Evolutionary conservation across 2,797 vertebrate species (phyloP), one percentile per base, ranked within the genome.

Genomic region (Fistularia tabacaria): DNA sequence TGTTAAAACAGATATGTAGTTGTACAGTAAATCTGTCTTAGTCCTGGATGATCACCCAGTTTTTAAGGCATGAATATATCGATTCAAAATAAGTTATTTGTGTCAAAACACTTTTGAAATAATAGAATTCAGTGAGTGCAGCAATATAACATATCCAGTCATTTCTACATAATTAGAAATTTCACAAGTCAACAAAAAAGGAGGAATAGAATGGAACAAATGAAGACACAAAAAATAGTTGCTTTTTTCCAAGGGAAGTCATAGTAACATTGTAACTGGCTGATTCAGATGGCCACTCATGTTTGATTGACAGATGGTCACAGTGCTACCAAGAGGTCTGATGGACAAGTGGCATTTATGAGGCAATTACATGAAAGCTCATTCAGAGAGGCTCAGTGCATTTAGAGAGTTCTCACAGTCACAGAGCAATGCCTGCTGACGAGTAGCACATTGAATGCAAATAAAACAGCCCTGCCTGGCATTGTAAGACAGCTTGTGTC

Each of bases 311-410:
- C 87, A 86, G 76, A 62, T 83, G 79, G 79, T 80, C 81, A 85
- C 61, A 62, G 61, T 67, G 63, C 76, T 74, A 60, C 77, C 73
- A 58, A 73, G 59, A 67, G 71, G 66, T 48, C 73, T 89, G 89
- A 91, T 78, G 64, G 89, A 91, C 82, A 87, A 91, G 85, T 87
- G 87, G 88, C 86, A 89, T 90, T 91, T 89, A 90, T 90, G 83
- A 89, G 89, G 87, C 87, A 88, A 89, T 91, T 91, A 91, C 88
- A 89, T 79, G 81, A 87, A 82, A 73, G 74, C 80, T 79, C 70
- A 76, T 91, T 87, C 79, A 87, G 46, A 3, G n/a, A 12, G 57
- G 61, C 79, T 77, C 66, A 49, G 61, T 44, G 49, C 64, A 52
- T 59, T 71, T 52, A 15, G 53, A 71, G 60, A 66, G 58, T 42